Conservation (phyloP, 2,113 vertebrate species). For the Meles meles region DNA sequence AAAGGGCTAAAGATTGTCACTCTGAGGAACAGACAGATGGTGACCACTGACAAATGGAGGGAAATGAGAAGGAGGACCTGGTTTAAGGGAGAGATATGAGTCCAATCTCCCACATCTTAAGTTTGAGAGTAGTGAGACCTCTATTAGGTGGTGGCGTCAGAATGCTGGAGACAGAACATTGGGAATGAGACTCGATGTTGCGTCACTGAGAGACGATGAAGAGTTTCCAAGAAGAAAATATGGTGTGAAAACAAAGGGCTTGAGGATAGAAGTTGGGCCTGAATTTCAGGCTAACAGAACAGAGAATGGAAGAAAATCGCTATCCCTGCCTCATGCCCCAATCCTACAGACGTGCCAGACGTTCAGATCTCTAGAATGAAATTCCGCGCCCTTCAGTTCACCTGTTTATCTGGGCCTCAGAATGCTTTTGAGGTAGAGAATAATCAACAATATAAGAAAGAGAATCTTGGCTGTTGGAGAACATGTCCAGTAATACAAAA, state of each 20-base stretch:
- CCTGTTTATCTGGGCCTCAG: neutral
- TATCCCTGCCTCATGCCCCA: accelerated
- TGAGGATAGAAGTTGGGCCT: neutral
- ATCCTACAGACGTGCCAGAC: neutral
- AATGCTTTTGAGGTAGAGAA: neutral
- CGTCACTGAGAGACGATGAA: no score
- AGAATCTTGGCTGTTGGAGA: neutral
- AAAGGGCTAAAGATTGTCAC: no score
- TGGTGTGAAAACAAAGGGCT: neutral
- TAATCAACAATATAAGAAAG: neutral
- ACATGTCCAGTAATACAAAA: neutral
- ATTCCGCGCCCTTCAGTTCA: neutral
- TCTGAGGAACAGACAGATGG: neutral
- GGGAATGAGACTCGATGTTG: neutral
- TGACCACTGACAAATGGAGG: neutral
- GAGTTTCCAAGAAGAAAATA: neutral
- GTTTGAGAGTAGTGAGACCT: neutral
- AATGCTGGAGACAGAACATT: neutral
- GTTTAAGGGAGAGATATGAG: neutral
- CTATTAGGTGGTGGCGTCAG: accelerated
- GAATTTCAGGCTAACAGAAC: neutral
- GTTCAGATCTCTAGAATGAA: neutral
- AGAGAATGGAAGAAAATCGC: neutral
- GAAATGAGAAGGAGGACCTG: neutral
- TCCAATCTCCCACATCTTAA: neutral